These are phyloP conservation scores for Lagorchestes hirsutus DNA, from an alignment of 2,797 vertebrate species.

Conservation along the genomic window DNA sequence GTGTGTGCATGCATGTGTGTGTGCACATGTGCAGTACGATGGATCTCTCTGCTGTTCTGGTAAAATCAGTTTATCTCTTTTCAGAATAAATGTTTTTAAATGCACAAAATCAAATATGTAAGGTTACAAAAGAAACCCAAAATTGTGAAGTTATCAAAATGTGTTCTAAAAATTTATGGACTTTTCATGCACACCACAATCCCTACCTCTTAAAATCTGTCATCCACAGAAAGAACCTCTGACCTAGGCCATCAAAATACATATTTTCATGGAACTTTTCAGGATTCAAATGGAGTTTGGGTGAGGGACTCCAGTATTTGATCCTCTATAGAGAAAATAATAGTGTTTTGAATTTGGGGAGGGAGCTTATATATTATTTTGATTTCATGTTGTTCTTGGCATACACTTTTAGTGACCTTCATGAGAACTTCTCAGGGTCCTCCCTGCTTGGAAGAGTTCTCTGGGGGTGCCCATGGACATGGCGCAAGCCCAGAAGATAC, in stretches of 20 bases:
- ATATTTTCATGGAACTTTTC: neutral
- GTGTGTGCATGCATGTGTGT: too few relatives aligned
- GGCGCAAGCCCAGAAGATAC: neutral
- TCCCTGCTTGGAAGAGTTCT: neutral
- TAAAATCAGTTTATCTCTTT: neutral
- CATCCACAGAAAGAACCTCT: neutral
- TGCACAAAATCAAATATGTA: neutral
- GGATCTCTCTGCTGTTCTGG: neutral
- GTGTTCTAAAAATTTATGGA: neutral
- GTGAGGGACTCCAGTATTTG: neutral
- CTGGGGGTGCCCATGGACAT: neutral
- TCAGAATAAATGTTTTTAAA: neutral
- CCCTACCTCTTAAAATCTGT: neutral
- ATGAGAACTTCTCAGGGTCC: neutral
- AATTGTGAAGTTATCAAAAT: neutral
- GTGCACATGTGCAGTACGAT: too few relatives aligned
- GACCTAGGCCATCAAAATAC: fast-evolving
- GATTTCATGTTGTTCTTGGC: neutral
- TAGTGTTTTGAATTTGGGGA: neutral
- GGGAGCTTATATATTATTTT: neutral
- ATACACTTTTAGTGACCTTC: neutral
- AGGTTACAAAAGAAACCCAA: neutral
- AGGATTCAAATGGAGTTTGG: neutral
- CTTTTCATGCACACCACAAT: neutral
- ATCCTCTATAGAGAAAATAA: neutral